Percentiles rank a stretch among this genome's conserved stretches.
Conservation (phyloP, 2,888 invertebrate genomes). For the Meta bourneti region DNA sequence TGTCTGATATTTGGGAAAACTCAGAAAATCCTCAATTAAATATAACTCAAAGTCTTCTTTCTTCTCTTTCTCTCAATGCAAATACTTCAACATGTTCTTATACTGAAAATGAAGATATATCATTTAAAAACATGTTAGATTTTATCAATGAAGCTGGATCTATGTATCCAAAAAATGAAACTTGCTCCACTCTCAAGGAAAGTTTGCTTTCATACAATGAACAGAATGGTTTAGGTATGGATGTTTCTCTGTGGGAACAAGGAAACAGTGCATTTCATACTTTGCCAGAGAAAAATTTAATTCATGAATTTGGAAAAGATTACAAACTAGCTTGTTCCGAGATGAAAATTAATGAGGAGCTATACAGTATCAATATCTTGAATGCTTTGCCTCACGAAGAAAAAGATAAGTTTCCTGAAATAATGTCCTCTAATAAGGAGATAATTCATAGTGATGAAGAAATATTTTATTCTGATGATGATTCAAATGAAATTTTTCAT, state of each 20-base stretch:
- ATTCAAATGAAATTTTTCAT: constrained; percentile 21
- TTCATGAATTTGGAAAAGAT: neutral
- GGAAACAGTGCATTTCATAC: neutral
- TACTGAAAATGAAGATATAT: neutral
- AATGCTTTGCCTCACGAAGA: constrained; percentile 69
- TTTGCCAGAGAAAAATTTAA: neutral
- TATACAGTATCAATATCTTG: neutral
- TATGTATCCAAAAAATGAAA: neutral
- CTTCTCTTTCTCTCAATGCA: neutral
- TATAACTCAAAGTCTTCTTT: neutral
- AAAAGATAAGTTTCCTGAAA: constrained; percentile 75
- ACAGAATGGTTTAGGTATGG: neutral
- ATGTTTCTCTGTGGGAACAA: neutral
- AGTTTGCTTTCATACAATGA: neutral
- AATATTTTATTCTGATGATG: constrained; percentile 35
- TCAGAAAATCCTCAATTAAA: neutral
- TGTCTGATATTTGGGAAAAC: neutral
- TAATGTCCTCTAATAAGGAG: constrained; percentile 45
- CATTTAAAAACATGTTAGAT: neutral
- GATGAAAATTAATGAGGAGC: neutral
- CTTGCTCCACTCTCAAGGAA: neutral
- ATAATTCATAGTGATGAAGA: constrained; percentile 8
- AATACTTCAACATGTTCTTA: neutral
- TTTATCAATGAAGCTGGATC: neutral
- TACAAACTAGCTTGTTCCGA: neutral